Percentiles rank a stretch among this genome's conserved stretches.
These are phyloP conservation scores for Diprion similis DNA, from an alignment of 1,140 invertebrate species.

Conservation along the genomic window DNA sequence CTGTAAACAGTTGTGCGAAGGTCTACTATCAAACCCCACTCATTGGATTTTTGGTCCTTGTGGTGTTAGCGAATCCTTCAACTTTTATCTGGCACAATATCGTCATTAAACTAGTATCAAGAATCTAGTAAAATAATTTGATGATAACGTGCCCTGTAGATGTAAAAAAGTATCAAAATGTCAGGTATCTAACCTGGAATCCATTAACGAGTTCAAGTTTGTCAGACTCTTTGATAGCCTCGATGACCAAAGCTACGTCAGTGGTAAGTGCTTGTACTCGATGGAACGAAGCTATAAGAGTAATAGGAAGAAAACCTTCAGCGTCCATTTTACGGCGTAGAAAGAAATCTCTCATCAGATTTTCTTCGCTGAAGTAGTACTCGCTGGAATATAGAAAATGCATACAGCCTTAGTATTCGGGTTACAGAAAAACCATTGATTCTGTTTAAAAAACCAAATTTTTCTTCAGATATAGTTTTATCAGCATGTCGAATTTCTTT, in stretches of 20 bases:
- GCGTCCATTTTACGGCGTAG: constrained; percentile 95
- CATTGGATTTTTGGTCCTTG: constrained; percentile 37
- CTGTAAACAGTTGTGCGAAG: constrained; percentile 35
- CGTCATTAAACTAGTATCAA: constrained; percentile 8
- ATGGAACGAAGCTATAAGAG: constrained; percentile 95
- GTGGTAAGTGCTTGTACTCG: constrained; percentile 87
- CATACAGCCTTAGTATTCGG: not conserved
- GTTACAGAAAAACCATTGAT: constrained; percentile 17
- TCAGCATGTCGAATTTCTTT: constrained; percentile 6
- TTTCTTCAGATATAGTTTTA: constrained; percentile 13
- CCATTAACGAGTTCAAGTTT: constrained; percentile 82
- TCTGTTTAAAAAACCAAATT: constrained; percentile 15
- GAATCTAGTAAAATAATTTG: not conserved
- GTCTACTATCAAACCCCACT: constrained; percentile 53
- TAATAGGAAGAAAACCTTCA: constrained; percentile 91
- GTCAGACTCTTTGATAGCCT: constrained; percentile 82
- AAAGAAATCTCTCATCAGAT: constrained; percentile 95
- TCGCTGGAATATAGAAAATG: constrained; percentile 74
- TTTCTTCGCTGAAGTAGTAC: constrained; percentile 99
- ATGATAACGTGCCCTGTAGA: not conserved
- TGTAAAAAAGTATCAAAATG: not conserved
- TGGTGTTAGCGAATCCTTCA: constrained; percentile 50
- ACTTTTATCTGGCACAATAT: constrained; percentile 47
- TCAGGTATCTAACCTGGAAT: constrained; percentile 68
- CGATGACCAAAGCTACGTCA: constrained; percentile 83